These are phyloP conservation scores for Echiichthys vipera DNA, from an alignment of 2,797 vertebrate genomes.

Conservation along the genomic window DNA sequence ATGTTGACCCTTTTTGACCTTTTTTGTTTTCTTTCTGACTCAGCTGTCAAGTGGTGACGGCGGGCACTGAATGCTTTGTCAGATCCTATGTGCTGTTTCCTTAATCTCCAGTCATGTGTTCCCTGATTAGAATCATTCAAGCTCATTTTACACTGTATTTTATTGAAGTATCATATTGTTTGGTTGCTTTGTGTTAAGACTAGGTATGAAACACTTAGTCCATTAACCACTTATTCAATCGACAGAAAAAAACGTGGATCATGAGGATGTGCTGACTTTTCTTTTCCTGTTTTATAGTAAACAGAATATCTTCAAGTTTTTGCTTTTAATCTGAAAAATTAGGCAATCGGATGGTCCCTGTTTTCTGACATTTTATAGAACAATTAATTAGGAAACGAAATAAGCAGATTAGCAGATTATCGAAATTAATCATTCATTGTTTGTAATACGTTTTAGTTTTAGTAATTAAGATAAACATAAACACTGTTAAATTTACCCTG, in stretches of 20 bases:
- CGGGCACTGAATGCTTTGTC: not conserved
- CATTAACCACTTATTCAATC: not conserved
- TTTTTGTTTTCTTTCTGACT: not conserved
- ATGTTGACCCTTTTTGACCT: not conserved
- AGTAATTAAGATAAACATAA: not conserved
- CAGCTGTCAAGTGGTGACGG: not conserved
- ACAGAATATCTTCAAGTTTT: not conserved
- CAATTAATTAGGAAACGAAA: not conserved
- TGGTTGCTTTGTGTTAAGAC: not conserved
- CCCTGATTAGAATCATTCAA: slow-evolving; percentile 1
- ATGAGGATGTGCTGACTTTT: not conserved
- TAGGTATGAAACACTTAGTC: not conserved
- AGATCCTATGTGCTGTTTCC: not conserved
- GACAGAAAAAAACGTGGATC: not conserved
- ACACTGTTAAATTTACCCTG: not conserved
- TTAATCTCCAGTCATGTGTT: not conserved
- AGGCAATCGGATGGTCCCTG: slow-evolving; percentile 1
- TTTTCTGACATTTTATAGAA: not conserved
- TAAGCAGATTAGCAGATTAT: not conserved
- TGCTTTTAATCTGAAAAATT: not conserved
- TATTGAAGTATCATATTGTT: slow-evolving; percentile 3
- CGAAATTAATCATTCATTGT: not conserved
- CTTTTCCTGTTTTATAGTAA: not conserved
- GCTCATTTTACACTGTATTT: not conserved
- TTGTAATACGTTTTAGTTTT: not conserved